Evolutionary conservation across 37 sponge, comb jelly and placozoan genomes (phyloP).

Genomic region (Cladorhizidae sp.): DNA sequence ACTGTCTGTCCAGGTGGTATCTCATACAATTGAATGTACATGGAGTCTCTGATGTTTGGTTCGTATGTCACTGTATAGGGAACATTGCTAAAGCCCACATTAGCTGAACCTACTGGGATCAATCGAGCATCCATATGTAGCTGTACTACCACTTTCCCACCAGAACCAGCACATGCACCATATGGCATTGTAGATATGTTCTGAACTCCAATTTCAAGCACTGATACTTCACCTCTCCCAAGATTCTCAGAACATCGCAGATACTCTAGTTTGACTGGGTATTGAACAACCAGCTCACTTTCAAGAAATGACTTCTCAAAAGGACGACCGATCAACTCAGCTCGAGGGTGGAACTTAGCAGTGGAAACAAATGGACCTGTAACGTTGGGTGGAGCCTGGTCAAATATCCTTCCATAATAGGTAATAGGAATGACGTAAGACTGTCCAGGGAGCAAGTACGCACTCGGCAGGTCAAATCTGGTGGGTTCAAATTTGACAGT

Average conservation of each 20-base stretch:
- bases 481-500: constrained; percentile 72
- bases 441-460: constrained; percentile 24
- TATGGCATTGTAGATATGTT: constrained; percentile 80
- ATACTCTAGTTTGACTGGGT: constrained; percentile 69
- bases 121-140: constrained; percentile 72
- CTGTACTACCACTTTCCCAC: constrained; percentile 61
- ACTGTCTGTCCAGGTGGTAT: constrained; percentile 66
- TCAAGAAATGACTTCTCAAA: constrained; percentile 66
- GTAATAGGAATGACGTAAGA: constrained; percentile 51
- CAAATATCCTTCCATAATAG: constrained; percentile 79
- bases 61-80: constrained; percentile 72
- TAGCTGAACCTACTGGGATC: constrained; percentile 68
- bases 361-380: constrained; percentile 75
- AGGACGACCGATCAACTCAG: constrained; percentile 68
- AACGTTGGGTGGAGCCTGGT: constrained; percentile 79
- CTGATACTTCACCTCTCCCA: constrained; percentile 68
- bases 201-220: constrained; percentile 68
- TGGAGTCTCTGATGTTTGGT: constrained; percentile 68
- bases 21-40: constrained; percentile 56
- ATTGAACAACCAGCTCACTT: constrained; percentile 71
- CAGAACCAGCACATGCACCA: constrained; percentile 63
- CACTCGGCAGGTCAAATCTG: constrained; percentile 52
- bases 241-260: constrained; percentile 62
- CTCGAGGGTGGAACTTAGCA: constrained; percentile 67
- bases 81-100: constrained; percentile 18